phyloP scores from a whole-genome alignment of 2,113 vertebrate species.

The Mus spicilegus region DNA sequence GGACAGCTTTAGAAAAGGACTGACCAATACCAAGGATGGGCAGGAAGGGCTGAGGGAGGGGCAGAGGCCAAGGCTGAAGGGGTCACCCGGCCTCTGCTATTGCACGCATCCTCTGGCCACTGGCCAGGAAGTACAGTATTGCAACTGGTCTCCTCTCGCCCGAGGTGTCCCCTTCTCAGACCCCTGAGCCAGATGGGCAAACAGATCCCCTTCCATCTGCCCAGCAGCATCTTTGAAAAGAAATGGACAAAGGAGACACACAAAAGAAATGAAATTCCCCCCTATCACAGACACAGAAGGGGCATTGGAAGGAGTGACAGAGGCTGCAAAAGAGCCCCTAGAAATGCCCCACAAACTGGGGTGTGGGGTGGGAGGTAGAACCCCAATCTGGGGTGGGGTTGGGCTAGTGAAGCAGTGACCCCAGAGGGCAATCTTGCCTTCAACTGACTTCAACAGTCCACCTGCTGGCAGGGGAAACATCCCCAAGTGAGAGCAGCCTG shows the following conservation, averaged over 20 bases:
- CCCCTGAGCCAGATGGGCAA: slow-evolving; percentile 54
- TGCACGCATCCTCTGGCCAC: slow-evolving; percentile 74
- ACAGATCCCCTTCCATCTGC: slow-evolving; percentile 65
- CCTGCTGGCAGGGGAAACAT: slow-evolving; percentile 12
- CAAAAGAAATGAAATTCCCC: slow-evolving; percentile 31
- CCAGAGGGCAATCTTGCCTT: neutral
- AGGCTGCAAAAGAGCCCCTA: slow-evolving; percentile 52
- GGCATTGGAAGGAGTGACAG: neutral
- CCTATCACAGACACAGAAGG: slow-evolving; percentile 37
- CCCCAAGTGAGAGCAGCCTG: slow-evolving; percentile 14
- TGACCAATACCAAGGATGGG: slow-evolving; percentile 41
- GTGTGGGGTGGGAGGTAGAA: slow-evolving; percentile 75
- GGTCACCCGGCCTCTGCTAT: slow-evolving; percentile 77
- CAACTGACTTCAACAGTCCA: slow-evolving; percentile 18
- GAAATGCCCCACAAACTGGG: slow-evolving; percentile 59
- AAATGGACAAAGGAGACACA: slow-evolving; percentile 59
- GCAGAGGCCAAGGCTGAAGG: slow-evolving; percentile 79
- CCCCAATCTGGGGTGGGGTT: slow-evolving; percentile 66
- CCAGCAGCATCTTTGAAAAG: slow-evolving; percentile 76
- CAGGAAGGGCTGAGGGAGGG: slow-evolving; percentile 46
- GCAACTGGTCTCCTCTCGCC: slow-evolving; percentile 73
- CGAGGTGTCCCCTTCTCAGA: slow-evolving; percentile 73
- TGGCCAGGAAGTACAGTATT: slow-evolving; percentile 77
- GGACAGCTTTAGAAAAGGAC: slow-evolving; percentile 72
- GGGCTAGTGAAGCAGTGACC: slow-evolving; percentile 55